Evolutionary conservation across 1,140 invertebrate species (phyloP).

Genomic region (Euura lappo): DNA sequence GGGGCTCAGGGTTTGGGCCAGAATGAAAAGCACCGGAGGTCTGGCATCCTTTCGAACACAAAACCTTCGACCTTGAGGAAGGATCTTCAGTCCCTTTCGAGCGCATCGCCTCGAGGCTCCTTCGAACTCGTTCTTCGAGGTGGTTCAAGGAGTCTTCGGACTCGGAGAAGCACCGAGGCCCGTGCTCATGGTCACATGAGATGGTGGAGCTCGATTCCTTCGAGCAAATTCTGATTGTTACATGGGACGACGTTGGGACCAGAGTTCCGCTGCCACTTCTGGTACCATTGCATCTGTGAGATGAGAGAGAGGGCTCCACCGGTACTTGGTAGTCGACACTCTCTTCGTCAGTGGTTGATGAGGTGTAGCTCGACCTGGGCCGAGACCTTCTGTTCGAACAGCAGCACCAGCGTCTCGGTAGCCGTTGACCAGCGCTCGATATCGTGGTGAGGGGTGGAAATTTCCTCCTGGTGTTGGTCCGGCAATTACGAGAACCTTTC

Average conservation of each 20-base stretch:
- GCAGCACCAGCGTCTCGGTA: background rate
- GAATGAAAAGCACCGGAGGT: too few species aligned
- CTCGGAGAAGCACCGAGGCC: background rate
- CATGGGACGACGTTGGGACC: background rate
- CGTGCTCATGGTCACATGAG: background rate
- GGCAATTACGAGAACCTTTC: background rate
- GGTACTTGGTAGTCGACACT: background rate
- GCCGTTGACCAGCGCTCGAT: background rate
- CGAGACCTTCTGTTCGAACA: too few species aligned
- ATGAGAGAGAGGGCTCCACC: background rate
- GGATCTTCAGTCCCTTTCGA: background rate
- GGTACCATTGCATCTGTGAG: background rate
- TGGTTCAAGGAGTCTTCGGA: background rate
- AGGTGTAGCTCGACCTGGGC: background rate
- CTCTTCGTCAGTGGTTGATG: background rate
- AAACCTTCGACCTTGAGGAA: too few species aligned
- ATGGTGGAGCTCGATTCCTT: background rate
- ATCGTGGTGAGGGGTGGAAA: background rate
- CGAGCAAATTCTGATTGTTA: background rate
- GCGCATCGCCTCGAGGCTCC: background rate
- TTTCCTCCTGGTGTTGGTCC: background rate
- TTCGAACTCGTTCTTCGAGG: background rate
- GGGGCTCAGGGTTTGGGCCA: too few species aligned
- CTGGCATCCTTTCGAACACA: too few species aligned
- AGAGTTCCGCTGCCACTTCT: background rate